Evolutionary conservation across 2,888 invertebrate species (phyloP).

Genomic region (Agriopis marginaria): DNA sequence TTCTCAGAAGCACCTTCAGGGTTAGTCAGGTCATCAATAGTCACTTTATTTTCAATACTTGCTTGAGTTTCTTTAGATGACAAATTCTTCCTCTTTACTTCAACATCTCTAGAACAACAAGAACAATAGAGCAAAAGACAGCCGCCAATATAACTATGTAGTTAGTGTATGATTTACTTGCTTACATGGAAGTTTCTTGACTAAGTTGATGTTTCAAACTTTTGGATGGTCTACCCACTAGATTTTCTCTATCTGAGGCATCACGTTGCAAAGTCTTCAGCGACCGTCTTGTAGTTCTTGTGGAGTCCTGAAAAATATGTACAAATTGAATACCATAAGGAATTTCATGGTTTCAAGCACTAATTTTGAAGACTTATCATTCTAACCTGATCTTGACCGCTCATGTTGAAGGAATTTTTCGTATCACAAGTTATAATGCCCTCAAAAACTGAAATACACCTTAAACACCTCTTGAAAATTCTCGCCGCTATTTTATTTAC

Average conservation of each 20-base stretch:
- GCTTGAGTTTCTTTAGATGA: slow-evolving; percentile 88
- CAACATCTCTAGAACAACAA: slow-evolving; percentile 65
- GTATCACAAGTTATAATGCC: background rate
- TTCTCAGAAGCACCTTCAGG: slow-evolving; percentile 89
- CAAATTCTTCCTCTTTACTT: slow-evolving; percentile 80
- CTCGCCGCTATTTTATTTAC: background rate
- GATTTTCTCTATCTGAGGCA: slow-evolving; percentile 91
- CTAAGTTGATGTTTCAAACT: slow-evolving; percentile 80
- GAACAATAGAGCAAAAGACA: background rate
- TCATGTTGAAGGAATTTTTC: slow-evolving; percentile 48
- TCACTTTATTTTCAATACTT: slow-evolving; percentile 84
- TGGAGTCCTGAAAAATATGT: slow-evolving; percentile 49
- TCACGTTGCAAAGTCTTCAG: slow-evolving; percentile 91
- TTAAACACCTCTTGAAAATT: background rate
- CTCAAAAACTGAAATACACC: background rate
- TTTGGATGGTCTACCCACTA: slow-evolving; percentile 88
- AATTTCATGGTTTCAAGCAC: background rate
- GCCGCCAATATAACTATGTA: background rate
- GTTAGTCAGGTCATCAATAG: slow-evolving; percentile 89
- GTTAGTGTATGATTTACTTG: background rate
- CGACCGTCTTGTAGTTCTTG: slow-evolving; percentile 85
- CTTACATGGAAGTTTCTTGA: slow-evolving; percentile 83
- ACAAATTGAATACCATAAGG: background rate
- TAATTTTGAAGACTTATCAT: background rate
- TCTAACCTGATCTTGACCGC: slow-evolving; percentile 53